Base-by-base conservation (phyloP, 2,797 vertebrate genomes). In the Clamator glandarius region DNA sequence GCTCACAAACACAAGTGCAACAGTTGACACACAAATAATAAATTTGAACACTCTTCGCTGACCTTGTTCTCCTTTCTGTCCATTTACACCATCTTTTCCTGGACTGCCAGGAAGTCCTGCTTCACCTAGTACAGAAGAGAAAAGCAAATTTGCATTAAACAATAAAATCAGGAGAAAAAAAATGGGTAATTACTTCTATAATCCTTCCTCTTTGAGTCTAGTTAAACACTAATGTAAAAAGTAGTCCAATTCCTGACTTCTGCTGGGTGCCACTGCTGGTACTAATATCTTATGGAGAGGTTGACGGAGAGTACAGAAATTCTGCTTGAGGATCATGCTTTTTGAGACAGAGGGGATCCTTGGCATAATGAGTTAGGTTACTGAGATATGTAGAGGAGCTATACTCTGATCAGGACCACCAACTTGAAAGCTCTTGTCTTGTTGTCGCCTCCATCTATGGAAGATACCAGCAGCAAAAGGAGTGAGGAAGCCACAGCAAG, bases 1-100 rank as follows among this genome's bases (percentile, higher is more conserved):
- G 33, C 50, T 85, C 72, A 80, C 26, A 91, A 90, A 85, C 52
- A 52, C 11, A 46, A 70, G 39, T 20, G 8, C 5, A 39, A 31
- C 8, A 64, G 8, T 13, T 70, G 31, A 54, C 4, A 33, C 41
- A 35, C 24, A 84, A 82, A 52, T 46, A 73, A 51, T 51, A 89
- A 83, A 75, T 16, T 16, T 11, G 89, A 77, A 77, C 2, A 25
- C 26, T 64, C 55, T 70, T 72, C 29, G 97, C 98, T 96, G 94
- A 99, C 99, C 99, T 97, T 3, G 90, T 89, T 99, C 98, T 3
- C 99, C 99, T 97, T 98, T 98, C 85, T 98, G 97, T 93, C 99
- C 99, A 57, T 94, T 97, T 29, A 87, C 74, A 33, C 99, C 99
- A 52, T 98, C 96, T 87, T 75, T 98, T 66, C 98, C 99, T 42